Base-by-base conservation (phyloP, 2,797 vertebrate species). In the Dipus sagitta region DNA sequence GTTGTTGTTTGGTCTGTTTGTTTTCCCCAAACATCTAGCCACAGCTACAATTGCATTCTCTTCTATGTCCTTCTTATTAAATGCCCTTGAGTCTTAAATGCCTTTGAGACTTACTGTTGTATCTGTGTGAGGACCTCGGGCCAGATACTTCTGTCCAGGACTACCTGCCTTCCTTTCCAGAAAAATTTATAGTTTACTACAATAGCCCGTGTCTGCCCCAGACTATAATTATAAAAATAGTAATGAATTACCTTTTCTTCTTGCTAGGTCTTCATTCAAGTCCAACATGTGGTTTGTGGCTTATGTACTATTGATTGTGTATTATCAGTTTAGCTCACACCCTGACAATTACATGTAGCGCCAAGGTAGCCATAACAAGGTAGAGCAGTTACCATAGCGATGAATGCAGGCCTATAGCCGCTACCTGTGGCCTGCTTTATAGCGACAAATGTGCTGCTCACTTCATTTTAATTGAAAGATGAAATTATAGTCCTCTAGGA, bases 391-490 rank as follows among this genome's bases (percentile, higher is more conserved):
- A 98, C 99, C 98, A 99, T 99, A 98, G 98, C 97, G 98, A 98
- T 98, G 98, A 98, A 98, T 98, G 97, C 97, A 91, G 95, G 96
- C 97, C 98, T 97, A 97, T 98, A 98, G 98, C 97, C 95, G 94
- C 97, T 98, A 97, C 97, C 97, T 90, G 96, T 97, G 97, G 98
- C 97, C 98, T 99, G 98, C 97, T 98, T 96, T 98, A 93, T 97
- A 97, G 98, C 88, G 98, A 99, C 99, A 99, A 99, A 99, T 96
- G 12, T 96, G 84, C 95, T 97, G 97, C 98, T 99, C 98, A 98
- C 98, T 99, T 98, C 96, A 97, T 98, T 98, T 98, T 98, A 99
- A 99, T 99, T 99, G 98, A 98, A 99, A 98, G 98, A 98, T 98
- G 97, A 98, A 98, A 98, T 98, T 96, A 97, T 98, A 98, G 98